Conservation (phyloP, 2,113 vertebrate genomes). For the Neomonachus schauinslandi region DNA sequence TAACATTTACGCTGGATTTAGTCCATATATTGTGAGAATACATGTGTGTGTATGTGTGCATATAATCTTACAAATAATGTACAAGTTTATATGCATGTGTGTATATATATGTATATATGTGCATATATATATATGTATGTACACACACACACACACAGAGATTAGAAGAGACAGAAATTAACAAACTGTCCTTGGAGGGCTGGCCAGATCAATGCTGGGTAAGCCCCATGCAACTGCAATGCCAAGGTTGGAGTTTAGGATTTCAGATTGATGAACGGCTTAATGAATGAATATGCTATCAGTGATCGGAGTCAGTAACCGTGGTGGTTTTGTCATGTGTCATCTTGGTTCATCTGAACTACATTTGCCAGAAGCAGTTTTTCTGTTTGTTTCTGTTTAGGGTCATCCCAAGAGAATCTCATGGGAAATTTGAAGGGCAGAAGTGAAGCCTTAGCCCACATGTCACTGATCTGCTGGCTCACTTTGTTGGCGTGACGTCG, state of each 20-base stretch:
- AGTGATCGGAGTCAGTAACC: background rate
- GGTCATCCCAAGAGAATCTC: background rate
- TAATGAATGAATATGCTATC: background rate
- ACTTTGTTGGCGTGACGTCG: too few species aligned
- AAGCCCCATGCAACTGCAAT: background rate
- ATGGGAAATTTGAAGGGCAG: background rate
- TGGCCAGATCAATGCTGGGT: background rate
- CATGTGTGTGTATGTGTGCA: background rate
- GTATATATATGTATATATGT: background rate
- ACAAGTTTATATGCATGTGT: background rate
- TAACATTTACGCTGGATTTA: background rate
- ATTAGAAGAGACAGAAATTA: background rate
- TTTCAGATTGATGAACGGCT: background rate
- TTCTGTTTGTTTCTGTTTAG: background rate
- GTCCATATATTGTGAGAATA: background rate
- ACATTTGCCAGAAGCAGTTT: background rate
- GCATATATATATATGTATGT: background rate
- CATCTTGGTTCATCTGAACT: background rate
- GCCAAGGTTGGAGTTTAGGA: background rate
- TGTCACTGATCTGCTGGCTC: background rate
- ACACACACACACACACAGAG: background rate
- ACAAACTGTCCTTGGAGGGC: background rate
- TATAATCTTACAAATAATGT: background rate
- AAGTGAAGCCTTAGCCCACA: background rate
- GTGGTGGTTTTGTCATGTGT: background rate